These are phyloP conservation scores for Sicus ferrugineus DNA, from an alignment of 2,888 invertebrate species.

Conservation along the genomic window DNA sequence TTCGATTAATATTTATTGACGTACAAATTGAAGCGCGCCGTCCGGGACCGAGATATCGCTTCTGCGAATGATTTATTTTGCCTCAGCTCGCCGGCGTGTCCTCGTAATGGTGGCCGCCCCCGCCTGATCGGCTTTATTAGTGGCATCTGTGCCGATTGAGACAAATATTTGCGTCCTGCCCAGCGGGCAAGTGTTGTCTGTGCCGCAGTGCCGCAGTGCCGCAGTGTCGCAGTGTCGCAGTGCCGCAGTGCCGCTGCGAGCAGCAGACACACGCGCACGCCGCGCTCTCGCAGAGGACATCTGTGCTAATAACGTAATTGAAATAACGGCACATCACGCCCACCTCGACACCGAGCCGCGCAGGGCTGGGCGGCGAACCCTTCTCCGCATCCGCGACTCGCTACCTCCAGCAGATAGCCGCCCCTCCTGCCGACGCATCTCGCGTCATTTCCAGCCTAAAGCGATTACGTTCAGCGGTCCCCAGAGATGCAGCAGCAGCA, in stretches of 20 bases:
- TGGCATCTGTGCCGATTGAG: conserved; percentile 7
- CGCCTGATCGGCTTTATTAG: neutral
- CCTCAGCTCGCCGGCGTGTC: too few relatives aligned
- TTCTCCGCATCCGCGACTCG: neutral
- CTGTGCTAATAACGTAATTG: conserved; percentile 32
- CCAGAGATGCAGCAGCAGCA: conserved; percentile 8
- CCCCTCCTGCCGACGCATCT: conserved; percentile 13
- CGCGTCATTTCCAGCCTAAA: conserved; percentile 28
- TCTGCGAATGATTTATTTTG: too few relatives aligned
- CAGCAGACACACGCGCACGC: too few relatives aligned
- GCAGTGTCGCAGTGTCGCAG: too few relatives aligned
- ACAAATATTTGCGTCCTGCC: neutral
- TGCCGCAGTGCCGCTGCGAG: too few relatives aligned
- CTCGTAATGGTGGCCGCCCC: too few relatives aligned
- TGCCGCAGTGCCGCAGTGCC: too few relatives aligned
- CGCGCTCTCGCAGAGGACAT: conserved; percentile 7
- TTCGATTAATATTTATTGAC: too few relatives aligned
- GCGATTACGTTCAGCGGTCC: conserved; percentile 25
- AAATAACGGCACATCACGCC: conserved; percentile 28
- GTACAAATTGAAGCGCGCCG: too few relatives aligned
- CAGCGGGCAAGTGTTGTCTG: neutral
- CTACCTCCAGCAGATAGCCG: neutral
- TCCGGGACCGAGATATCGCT: too few relatives aligned
- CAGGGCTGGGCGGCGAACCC: neutral
- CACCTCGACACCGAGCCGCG: conserved; percentile 21